Evolutionary conservation across 2,113 vertebrate genomes (phyloP).

Genomic region (Seriola dumerili): DNA sequence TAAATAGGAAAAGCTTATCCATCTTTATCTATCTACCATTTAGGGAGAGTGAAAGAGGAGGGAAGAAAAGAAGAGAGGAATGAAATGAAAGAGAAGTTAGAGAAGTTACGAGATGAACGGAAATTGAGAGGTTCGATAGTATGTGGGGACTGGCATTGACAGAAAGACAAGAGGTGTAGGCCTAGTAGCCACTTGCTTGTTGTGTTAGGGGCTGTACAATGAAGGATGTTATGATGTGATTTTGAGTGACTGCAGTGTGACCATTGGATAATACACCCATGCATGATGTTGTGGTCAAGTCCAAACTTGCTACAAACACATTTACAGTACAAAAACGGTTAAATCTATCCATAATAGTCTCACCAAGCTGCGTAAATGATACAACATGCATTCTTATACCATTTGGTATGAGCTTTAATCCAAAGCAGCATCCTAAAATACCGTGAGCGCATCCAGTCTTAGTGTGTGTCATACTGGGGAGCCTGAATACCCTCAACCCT

Average conservation of each 20-base stretch:
- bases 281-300: constrained; percentile 34
- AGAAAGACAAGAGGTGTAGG: constrained; percentile 6
- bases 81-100: constrained; percentile 2
- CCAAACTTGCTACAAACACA: constrained; percentile 16
- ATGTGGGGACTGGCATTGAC: constrained; percentile 14
- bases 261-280: constrained; percentile 16
- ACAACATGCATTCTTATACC: constrained; percentile 5
- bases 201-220: constrained; percentile 36
- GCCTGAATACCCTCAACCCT: constrained; percentile 35
- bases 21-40: constrained; percentile 33
- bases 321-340: not conserved
- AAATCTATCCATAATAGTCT: constrained; percentile 3
- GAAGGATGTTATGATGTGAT: constrained; percentile 55
- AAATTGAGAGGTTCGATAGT: constrained; percentile 19
- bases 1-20: constrained; percentile 17
- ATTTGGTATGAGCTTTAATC: constrained; percentile 21
- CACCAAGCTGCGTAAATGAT: constrained; percentile 15
- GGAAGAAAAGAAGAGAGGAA: not conserved
- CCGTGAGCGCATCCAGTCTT: constrained; percentile 13
- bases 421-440: constrained; percentile 30
- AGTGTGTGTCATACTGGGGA: constrained; percentile 21
- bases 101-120: not conserved
- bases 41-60: constrained; percentile 13
- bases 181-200: constrained; percentile 26
- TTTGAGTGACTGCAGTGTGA: constrained; percentile 64